Conservation (phyloP, 37 sponge, comb jelly and placozoan species). For the Chondrosia reniformis region DNA sequence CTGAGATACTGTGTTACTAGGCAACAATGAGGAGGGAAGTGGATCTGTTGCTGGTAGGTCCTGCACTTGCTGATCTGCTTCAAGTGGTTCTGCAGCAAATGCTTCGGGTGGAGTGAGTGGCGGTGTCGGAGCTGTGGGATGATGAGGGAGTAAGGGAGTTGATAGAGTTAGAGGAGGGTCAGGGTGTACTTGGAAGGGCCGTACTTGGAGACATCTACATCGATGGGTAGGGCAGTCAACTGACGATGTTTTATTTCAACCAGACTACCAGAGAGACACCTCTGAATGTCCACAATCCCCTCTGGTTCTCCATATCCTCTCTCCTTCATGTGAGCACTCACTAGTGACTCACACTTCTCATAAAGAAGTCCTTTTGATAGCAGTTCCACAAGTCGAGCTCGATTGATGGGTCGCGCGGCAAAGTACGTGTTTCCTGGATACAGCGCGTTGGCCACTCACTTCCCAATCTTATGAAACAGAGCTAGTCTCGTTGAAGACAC, state of each 20-base stretch:
- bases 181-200: no score
- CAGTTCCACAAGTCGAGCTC: constrained; percentile 32
- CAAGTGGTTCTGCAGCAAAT: no score
- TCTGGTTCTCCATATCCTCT: neutral
- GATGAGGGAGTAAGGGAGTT: no score
- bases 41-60: no score
- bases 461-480: constrained; percentile 7
- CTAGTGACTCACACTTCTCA: constrained; percentile 64
- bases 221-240: neutral
- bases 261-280: constrained; percentile 9
- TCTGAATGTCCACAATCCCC: constrained; percentile 15
- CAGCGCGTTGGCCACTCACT: neutral
- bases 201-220: neutral
- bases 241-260: neutral
- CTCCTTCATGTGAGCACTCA: neutral
- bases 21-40: no score
- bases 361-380: constrained; percentile 62
- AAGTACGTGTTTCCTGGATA: neutral
- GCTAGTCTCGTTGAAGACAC: neutral
- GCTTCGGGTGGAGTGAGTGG: no score
- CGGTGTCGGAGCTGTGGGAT: no score
- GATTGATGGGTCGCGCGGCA: neutral
- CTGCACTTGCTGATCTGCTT: no score
- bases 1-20: no score
- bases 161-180: no score